A percentile compares a stretch with the other conserved stretches of the same genome.
phyloP scores from a whole-genome alignment of 37 sponge, comb jelly and placozoan species.

The Cliona cf. orientalis region DNA sequence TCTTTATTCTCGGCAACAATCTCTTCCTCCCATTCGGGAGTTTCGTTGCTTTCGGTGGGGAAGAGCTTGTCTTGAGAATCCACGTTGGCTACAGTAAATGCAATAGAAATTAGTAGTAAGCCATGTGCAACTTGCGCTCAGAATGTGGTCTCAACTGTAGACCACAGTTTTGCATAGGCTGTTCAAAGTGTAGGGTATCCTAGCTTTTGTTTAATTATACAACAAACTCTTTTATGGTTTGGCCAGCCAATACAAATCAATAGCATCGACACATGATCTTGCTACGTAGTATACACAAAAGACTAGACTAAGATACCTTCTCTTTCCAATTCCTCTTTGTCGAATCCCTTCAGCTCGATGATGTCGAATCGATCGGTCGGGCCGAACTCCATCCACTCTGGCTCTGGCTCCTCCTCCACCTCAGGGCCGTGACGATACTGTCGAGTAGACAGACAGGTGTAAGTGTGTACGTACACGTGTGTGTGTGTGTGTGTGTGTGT shows the following conservation, averaged over 20 bases:
- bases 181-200: too few species aligned
- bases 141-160: too few species aligned
- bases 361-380: constrained; percentile 60
- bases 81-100: too few species aligned
- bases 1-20: neutral
- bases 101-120: too few species aligned
- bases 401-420: constrained; percentile 63
- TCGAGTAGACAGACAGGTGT: neutral
- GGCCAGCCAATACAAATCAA: neutral
- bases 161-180: too few species aligned
- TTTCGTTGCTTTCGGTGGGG: too few species aligned
- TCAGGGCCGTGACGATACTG: neutral
- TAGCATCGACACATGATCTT: neutral
- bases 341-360: constrained; percentile 74
- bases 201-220: too few species aligned
- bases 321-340: constrained; percentile 67
- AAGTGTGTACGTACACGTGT: too few species aligned
- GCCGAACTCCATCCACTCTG: constrained; percentile 87
- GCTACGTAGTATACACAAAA: neutral
- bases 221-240: neutral
- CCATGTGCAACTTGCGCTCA: too few species aligned
- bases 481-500: too few species aligned
- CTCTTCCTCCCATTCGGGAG: too few species aligned
- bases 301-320: constrained; percentile 27
- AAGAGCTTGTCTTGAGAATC: too few species aligned